A percentile compares a stretch with the other conserved stretches of the same genome.
Evolutionary conservation across 2,113 vertebrate species (phyloP).

Genomic region (Alexandromys fortis): DNA sequence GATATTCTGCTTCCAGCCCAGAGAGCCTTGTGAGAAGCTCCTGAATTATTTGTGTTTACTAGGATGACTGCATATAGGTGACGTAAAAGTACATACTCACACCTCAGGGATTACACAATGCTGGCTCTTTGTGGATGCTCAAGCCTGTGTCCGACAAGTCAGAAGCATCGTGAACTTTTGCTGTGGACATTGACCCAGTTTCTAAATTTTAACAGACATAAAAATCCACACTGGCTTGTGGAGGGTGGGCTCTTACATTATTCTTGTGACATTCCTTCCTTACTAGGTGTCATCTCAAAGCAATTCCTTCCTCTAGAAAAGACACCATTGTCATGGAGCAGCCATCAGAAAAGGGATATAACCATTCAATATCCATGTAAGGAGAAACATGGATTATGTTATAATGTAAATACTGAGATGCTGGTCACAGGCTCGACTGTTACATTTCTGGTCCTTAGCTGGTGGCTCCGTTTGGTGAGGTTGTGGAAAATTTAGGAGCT

Average conservation of each 20-base stretch:
- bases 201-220: neutral
- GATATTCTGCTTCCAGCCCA: neutral
- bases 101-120: neutral
- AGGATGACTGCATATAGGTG: neutral
- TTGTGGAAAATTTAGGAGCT: neutral
- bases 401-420: neutral
- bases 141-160: neutral
- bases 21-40: neutral
- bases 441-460: neutral
- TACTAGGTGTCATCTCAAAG: neutral
- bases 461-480: neutral
- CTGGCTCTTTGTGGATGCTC: neutral
- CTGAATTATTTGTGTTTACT: neutral
- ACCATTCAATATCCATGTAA: neutral
- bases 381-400: neutral
- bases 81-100: neutral
- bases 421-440: neutral
- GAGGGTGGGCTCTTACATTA: neutral
- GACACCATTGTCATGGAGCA: neutral
- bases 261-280: too few species aligned
- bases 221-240: neutral
- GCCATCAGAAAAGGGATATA: neutral
- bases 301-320: neutral
- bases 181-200: neutral
- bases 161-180: neutral